Base-by-base conservation (phyloP, 2,888 invertebrate species). In the Noctua janthe region DNA sequence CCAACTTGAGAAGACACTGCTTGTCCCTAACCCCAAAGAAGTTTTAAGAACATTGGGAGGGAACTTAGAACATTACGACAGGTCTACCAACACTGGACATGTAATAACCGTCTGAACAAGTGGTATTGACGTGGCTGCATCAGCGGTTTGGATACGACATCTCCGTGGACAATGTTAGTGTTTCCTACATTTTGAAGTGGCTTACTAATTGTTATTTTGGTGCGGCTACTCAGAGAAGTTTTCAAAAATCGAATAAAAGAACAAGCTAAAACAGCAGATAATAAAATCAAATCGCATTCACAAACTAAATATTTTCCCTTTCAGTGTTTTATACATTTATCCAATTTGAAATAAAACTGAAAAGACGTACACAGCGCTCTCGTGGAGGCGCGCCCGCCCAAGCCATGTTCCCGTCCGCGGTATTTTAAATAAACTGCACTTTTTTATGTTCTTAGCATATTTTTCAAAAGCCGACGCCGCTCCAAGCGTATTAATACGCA, bases 401-500 rank as follows among this genome's bases (percentile, higher is more conserved):
- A 94, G 93, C 91, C 96, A 88, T 97, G 96, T 97, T 94, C 91
- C 92, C 93, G 93, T 93, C 92, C 91, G 90, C 92, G 86, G 90
- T 93, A 92, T 94, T 95, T 94, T 94, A 95, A 96, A 96, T 94
- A 94, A 94, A 95, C 94, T 93, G 91, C 92, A 88, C 92, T 94
- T 95, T 64, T 96, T 94, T 88, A 85, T 85, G 74, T 93, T 92
- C 93, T 92, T 91, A 90, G 92, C 93, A 93, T 94, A 95, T 95
- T 96, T 95, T 94, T 94, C 90, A 94, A 94, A 94, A 93, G 91
- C 90, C 92, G 88, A 86, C 92, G 89, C 81, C 90, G 90, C 92
- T 91, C 91, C 89, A 82, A 90, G 94, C 93, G 93, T 94, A 95
- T 95, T 97, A 96, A 96, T 96, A 95, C 95, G 94, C 93, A 91